These are phyloP conservation scores for Lathamus discolor DNA, from an alignment of 2,113 vertebrate species.

Conservation along the genomic window DNA sequence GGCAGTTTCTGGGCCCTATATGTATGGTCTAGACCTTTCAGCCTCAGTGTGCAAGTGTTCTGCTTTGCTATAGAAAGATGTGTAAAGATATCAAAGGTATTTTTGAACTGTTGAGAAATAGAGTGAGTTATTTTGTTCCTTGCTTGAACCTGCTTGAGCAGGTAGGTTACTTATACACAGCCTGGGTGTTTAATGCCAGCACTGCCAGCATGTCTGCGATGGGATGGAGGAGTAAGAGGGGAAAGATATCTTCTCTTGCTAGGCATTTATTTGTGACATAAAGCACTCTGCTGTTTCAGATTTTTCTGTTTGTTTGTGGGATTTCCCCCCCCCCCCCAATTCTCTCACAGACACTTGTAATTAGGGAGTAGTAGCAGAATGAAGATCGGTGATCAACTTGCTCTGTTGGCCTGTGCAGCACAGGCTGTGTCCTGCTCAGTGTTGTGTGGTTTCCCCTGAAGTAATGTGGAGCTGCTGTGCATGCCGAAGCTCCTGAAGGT, in stretches of 20 bases:
- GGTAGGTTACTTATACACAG: accelerated
- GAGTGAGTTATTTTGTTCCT: background rate
- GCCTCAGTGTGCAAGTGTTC: background rate
- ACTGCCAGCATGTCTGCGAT: too few species aligned
- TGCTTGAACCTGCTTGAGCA: background rate
- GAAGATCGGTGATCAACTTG: background rate
- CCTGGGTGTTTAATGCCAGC: too few species aligned
- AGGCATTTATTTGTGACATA: background rate
- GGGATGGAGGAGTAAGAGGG: background rate
- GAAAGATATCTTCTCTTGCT: too few species aligned
- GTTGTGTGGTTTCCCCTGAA: background rate
- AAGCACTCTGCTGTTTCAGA: background rate
- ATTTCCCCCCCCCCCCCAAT: background rate
- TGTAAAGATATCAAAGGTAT: background rate
- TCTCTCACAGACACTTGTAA: background rate
- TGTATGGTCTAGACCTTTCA: accelerated
- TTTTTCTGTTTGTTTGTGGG: background rate
- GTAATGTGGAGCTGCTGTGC: background rate
- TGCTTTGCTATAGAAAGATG: background rate
- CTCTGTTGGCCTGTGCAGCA: background rate
- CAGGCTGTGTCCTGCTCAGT: background rate
- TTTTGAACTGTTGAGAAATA: background rate
- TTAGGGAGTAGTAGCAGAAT: background rate
- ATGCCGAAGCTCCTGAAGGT: background rate
- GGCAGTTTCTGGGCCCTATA: background rate